Conservation (phyloP, 2,797 vertebrate genomes). For the Centroberyx gerrardi region DNA sequence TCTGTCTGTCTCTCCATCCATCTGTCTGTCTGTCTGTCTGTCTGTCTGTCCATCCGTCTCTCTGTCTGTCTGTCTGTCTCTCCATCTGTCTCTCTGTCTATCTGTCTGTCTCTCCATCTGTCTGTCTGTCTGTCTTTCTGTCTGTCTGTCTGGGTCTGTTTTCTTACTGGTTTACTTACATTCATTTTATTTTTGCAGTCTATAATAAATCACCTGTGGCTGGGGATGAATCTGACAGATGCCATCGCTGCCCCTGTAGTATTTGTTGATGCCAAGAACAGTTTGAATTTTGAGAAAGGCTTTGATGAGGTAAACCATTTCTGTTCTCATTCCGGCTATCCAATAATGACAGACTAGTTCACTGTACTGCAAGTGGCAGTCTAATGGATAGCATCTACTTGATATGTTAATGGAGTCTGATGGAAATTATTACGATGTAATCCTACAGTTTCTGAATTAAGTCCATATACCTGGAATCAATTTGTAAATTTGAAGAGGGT, state of each 20-base stretch:
- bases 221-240: slow-evolving; percentile 85
- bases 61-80: no score
- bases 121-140: no score
- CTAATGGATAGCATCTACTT: slow-evolving; percentile 23
- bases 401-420: slow-evolving; percentile 21
- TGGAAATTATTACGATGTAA: slow-evolving; percentile 40
- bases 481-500: slow-evolving; percentile 26
- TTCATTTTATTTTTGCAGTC: slow-evolving; percentile 77
- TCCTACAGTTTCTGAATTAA: slow-evolving; percentile 22
- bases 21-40: no score
- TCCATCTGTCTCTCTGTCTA: no score
- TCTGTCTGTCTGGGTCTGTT: neutral
- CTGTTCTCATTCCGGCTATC: slow-evolving; percentile 3
- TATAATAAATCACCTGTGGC: slow-evolving; percentile 91
- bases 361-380: neutral
- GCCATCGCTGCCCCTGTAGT: slow-evolving; percentile 87
- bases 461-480: slow-evolving; percentile 26
- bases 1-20: neutral
- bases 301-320: slow-evolving; percentile 75
- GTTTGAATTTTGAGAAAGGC: slow-evolving; percentile 60
- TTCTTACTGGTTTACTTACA: slow-evolving; percentile 26
- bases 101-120: no score
- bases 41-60: no score
- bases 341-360: slow-evolving; percentile 23
- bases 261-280: slow-evolving; percentile 73